Conservation (phyloP, 2,888 invertebrate genomes). For the Buathra laborator region DNA sequence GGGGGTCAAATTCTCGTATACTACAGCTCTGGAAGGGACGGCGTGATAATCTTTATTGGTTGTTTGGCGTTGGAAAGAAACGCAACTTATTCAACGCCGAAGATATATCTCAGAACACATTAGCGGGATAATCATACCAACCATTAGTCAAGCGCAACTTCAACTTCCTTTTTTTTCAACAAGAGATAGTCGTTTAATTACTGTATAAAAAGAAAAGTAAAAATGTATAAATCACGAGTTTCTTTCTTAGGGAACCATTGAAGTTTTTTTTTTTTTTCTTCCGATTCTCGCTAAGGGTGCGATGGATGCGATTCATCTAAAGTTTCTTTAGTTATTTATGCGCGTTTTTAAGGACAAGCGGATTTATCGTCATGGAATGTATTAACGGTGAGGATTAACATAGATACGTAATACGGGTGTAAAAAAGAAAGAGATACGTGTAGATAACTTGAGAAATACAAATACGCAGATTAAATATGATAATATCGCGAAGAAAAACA, state of each 20-base stretch:
- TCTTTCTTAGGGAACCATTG: background rate
- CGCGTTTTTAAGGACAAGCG: background rate
- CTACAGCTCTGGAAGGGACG: conserved; percentile 4
- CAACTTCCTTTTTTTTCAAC: background rate
- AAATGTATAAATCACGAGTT: background rate
- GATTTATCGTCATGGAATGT: background rate
- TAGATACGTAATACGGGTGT: too few relatives aligned
- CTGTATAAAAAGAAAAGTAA: background rate
- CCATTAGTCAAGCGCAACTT: conserved; percentile 17
- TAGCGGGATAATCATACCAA: background rate
- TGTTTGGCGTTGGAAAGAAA: background rate
- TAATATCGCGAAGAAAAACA: too few relatives aligned
- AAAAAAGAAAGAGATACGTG: too few relatives aligned
- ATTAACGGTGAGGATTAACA: background rate
- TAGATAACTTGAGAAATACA: too few relatives aligned
- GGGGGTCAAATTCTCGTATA: background rate
- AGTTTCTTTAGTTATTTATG: background rate
- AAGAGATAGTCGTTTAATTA: background rate
- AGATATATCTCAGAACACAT: background rate
- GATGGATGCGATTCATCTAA: background rate
- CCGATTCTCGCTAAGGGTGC: background rate
- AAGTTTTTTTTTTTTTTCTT: background rate
- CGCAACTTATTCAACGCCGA: background rate
- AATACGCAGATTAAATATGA: too few relatives aligned
- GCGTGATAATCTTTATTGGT: conserved; percentile 47